Evolutionary conservation across 2,888 invertebrate species (phyloP), one percentile per base, ranked within the genome.

Genomic region (Meandrusa payeni): DNA sequence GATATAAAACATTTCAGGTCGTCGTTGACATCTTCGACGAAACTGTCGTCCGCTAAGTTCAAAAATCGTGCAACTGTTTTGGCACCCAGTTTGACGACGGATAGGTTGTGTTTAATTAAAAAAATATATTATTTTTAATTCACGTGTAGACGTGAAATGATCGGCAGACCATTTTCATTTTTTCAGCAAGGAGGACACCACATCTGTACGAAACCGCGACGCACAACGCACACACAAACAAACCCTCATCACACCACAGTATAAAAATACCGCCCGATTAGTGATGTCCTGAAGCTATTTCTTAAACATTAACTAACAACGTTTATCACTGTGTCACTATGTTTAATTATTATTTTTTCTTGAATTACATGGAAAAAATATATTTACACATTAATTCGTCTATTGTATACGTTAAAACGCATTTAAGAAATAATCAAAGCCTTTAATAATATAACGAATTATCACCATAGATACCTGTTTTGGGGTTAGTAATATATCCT

Each of bases 21-120:
- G 68, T 87, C 86, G 65, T 73, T 79, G 55, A 88, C 87, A 80
- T 87, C 85, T 53, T 85, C 82, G 63, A 87, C 71, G 60, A 88
- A 88, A 64, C 75, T 78, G 52, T 72, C 76, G 69, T 88, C 88
- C 53, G 87, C 87, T 56, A 82, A 74, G 66, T 68, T 79, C 55
- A 88, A 64, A 61, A 87, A 83, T 62, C 79, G 78, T 58, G 86
- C 85, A 49, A 86, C 78, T 59, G 82, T 83, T 83, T 85, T 87
- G 81, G 88, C 72, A 87, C 87, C 88, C 88, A 88, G 88, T 68
- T 87, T 88, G 86, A 71, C 80, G 57, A 48, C 39, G 39, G 41
- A 43, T 44, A 49, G 38, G 54, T 39, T 33, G 22, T 17, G 27
- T 64, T 69, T 20, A 38, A 31, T 50, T 34, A 37, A 47, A 54